Base-by-base conservation (phyloP, 2,888 invertebrate genomes). In the Toxonevra muliebris region DNA sequence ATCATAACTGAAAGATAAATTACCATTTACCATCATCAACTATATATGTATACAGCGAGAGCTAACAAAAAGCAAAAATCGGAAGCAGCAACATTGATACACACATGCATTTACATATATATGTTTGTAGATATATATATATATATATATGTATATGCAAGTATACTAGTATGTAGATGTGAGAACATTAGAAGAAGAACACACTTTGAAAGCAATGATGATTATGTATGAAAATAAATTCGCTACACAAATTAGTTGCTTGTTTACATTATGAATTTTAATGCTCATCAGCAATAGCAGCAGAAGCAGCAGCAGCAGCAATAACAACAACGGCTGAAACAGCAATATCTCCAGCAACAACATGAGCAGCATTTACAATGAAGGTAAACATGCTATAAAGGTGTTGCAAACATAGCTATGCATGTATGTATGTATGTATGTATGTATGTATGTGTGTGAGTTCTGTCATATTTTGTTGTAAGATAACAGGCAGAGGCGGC, bases 251-350 rank as follows among this genome's bases (percentile, higher is more conserved):
- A 69, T 69, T 69, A 69, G 66, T 62, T 66, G 63, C 66, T 60
- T 59, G 66, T 69, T 60, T 61, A 69, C 63, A 69, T 69, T 66
- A 66, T 69, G 69, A 69, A 68, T 68, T 65, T 66, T 62, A 58
- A 69, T 69, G 66, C 60, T 66, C 61, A 66, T 61, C 64, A 68
- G 50, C 58, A 62, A 30, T 53, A 52, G 19, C 60, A 52, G 19
- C 30, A 55, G 12, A 30, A 41, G 12, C 10, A 13, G 17, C 61
- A 19, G 12, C 41, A 53, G 40, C 53, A 53, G 10, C 13, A 41
- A 50, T 30, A 50, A 50, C 20, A 40, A 30, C 19, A 61, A 4
- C 50, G 17, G n/a, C 19, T 17, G 43, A 8, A 45, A 59, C 17
- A 45, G 8, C 59, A 59, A 13, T 7, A 30, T 2, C 30, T 30